phyloP scores from a whole-genome alignment of 2,888 invertebrate species.

The Lacanobia oleracea region DNA sequence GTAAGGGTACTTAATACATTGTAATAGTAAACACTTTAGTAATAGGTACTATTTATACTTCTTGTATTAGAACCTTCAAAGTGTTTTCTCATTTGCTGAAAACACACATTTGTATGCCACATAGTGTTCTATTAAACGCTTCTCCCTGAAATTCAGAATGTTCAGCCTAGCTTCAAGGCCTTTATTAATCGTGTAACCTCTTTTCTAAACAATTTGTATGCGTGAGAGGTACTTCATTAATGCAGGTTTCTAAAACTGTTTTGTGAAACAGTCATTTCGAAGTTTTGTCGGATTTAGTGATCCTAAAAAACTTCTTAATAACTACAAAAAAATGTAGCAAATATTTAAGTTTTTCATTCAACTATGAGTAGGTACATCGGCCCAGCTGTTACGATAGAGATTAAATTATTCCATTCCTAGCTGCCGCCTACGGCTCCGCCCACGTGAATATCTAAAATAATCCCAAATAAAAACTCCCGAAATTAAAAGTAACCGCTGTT shows the following conservation, averaged over 20 bases:
- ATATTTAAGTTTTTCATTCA: too few relatives aligned
- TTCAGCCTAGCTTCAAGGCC: slow-evolving; percentile 4
- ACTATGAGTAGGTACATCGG: too few relatives aligned
- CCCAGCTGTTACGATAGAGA: too few relatives aligned
- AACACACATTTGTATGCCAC: slow-evolving; percentile 28
- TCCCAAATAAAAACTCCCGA: too few relatives aligned
- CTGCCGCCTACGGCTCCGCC: too few relatives aligned
- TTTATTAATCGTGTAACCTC: slow-evolving; percentile 18
- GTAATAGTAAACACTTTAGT: neutral
- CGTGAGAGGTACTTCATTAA: slow-evolving; percentile 11
- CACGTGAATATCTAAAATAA: too few relatives aligned
- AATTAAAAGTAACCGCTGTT: too few relatives aligned
- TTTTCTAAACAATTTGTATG: slow-evolving; percentile 33
- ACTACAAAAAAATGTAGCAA: too few relatives aligned
- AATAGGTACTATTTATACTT: neutral
- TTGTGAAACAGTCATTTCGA: neutral
- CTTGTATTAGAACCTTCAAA: neutral
- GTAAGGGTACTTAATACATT: too few relatives aligned
- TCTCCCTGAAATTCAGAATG: slow-evolving; percentile 14
- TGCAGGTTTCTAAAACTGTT: slow-evolving; percentile 1
- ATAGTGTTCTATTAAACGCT: slow-evolving; percentile 10
- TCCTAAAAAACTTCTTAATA: too few relatives aligned
- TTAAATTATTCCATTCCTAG: too few relatives aligned
- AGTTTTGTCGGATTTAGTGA: neutral
- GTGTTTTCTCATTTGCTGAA: neutral